phyloP scores from a whole-genome alignment of 1,140 invertebrate species.

The Sipha flava region DNA sequence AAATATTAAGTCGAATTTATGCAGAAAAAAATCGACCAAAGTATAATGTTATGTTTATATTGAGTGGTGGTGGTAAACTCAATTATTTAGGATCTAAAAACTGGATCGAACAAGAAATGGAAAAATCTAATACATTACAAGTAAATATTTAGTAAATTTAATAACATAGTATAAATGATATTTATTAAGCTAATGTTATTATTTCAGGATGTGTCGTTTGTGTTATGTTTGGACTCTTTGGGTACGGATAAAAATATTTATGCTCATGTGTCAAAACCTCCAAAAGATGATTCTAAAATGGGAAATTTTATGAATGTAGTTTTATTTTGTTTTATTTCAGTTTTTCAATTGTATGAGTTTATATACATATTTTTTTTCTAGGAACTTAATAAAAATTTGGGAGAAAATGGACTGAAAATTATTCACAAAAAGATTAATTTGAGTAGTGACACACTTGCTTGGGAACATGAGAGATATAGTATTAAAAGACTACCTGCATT shows the following conservation, averaged over 20 bases:
- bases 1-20: slow-evolving; percentile 88
- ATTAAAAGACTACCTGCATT: slow-evolving; percentile 83
- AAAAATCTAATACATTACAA: slow-evolving; percentile 44
- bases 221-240: slow-evolving; percentile 85
- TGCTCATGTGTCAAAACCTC: slow-evolving; percentile 93
- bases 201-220: slow-evolving; percentile 73
- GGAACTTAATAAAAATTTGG: slow-evolving; percentile 25
- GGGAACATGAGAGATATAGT: slow-evolving; percentile 96
- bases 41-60: slow-evolving; percentile 81
- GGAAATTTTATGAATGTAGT: slow-evolving; percentile 58
- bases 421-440: slow-evolving; percentile 96
- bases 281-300: slow-evolving; percentile 72
- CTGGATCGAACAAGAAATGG: slow-evolving; percentile 89
- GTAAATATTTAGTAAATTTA: neutral
- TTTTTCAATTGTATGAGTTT: neutral
- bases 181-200: slow-evolving; percentile 32
- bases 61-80: slow-evolving; percentile 85
- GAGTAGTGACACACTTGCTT: slow-evolving; percentile 83
- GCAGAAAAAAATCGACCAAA: slow-evolving; percentile 70
- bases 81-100: slow-evolving; percentile 95
- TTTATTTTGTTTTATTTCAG: neutral
- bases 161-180: neutral
- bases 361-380: too few species aligned
- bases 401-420: slow-evolving; percentile 52
- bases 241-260: slow-evolving; percentile 59